Evolutionary conservation across 2,797 vertebrate species (phyloP).

Genomic region (Lepus oiostolus): DNA sequence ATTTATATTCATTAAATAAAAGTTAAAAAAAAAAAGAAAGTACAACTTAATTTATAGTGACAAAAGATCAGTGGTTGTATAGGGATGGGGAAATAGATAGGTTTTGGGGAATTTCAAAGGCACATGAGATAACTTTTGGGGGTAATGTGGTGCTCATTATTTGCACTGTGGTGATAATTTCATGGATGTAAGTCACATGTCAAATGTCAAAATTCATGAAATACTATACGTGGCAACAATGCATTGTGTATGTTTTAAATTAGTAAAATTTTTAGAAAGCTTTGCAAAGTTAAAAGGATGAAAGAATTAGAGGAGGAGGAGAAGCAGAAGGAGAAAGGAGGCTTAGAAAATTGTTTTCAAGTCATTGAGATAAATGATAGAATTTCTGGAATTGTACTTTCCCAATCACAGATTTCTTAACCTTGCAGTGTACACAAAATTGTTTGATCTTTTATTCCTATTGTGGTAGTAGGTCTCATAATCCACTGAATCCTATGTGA

Average conservation of each 20-base stretch:
- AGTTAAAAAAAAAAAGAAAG: too few relatives aligned
- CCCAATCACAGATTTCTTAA: neutral
- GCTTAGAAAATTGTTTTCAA: neutral
- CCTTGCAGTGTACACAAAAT: neutral
- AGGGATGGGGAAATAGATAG: neutral
- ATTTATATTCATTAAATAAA: too few relatives aligned
- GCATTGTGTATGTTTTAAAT: neutral
- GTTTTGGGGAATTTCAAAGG: neutral
- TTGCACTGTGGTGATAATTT: neutral
- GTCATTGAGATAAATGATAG: neutral
- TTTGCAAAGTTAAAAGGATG: neutral
- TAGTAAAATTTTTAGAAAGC: neutral
- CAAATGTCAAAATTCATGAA: neutral
- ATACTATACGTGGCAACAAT: neutral
- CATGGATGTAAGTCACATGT: neutral
- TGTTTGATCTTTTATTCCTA: neutral
- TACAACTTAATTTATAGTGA: neutral
- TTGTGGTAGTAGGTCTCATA: neutral
- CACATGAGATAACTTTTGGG: neutral
- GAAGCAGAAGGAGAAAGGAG: neutral
- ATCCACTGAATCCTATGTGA: neutral
- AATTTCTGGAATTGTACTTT: neutral
- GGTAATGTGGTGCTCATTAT: neutral
- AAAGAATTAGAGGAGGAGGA: neutral
- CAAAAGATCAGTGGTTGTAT: neutral